Conservation (phyloP, 2,888 invertebrate genomes). For the Drosophila nigricruria region DNA sequence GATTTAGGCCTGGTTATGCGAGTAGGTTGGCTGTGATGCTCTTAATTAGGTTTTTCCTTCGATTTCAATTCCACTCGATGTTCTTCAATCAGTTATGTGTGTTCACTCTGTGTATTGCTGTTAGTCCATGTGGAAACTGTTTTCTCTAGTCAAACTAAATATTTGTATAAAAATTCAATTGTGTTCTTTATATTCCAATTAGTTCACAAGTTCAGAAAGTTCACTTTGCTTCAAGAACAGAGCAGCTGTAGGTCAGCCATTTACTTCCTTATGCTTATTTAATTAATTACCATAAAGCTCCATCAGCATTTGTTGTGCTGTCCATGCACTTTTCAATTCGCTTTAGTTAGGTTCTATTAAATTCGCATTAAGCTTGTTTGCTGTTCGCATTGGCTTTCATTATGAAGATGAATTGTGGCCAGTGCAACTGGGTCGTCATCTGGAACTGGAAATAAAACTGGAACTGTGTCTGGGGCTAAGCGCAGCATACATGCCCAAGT, state of each 20-base stretch:
- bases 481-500: constrained; percentile 4
- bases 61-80: constrained; percentile 52
- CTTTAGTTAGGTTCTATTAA: constrained; percentile 25
- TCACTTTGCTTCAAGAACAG: neutral
- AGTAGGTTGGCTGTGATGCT: constrained; percentile 24
- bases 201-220: neutral
- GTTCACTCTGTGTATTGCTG: neutral
- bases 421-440: constrained; percentile 23
- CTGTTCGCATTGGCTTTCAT: constrained; percentile 52
- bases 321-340: constrained; percentile 10
- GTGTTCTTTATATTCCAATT: neutral
- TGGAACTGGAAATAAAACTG: constrained; percentile 4
- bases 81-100: constrained; percentile 14
- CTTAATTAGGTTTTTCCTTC: constrained; percentile 74
- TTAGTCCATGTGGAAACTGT: neutral
- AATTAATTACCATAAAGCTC: constrained; percentile 29
- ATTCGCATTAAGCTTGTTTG: constrained; percentile 49
- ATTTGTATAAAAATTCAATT: neutral
- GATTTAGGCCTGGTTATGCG: constrained; percentile 55
- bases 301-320: constrained; percentile 13
- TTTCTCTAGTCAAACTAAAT: neutral
- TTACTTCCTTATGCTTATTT: neutral
- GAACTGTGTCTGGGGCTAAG: constrained; percentile 14
- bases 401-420: constrained; percentile 62
- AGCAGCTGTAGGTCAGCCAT: neutral